Base-by-base conservation (phyloP, 2,797 vertebrate species). In the Netta rufina region DNA sequence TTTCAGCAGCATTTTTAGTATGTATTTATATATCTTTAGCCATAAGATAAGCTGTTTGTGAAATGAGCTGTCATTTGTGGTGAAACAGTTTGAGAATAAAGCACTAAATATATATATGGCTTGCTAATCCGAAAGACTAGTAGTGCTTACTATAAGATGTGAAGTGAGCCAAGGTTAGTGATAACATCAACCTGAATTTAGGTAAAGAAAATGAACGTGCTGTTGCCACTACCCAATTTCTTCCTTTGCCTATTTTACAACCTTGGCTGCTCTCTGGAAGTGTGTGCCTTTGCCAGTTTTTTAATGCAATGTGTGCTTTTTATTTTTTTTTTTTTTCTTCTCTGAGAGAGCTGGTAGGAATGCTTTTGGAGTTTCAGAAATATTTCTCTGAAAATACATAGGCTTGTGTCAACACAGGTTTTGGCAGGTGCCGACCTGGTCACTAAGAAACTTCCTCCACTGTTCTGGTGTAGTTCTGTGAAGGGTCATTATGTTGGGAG, bases 21-120 rank as follows among this genome's bases (percentile, higher is more conserved):
- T 92, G 95, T 94, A 96, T 96, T 96, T 97, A 96, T 95, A 97
- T 97, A 96, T 96, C 95, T 96, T 97, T 96, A 97, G 90, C 96
- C 92, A 92, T 93, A 90, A 97, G 91, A 96, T 95, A 96, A 97
- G 94, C 91, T 92, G 87, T 96, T 97, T 97, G 93, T 97, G 91
- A 96, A 96, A 95, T 85, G 95, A 96, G 94, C 96, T 96, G 96
- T 96, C 96, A 95, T 94, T 96, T 96, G 95, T 94, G 86, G 93
- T 80, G 67, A 93, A 96, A 97, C 95, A 96, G 93, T 95, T 93
- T 93, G 93, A 91, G 95, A 95, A 96, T 94, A 96, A 90, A 94
- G 81, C 86, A 87, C 86, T 80, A 92, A 83, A 97, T 93, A 93
- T 93, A 96, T 91, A 95, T 92, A 94, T 89, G 95, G 72, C 81